Base-by-base conservation (phyloP, 2,888 invertebrate genomes). In the Noctua comes region DNA sequence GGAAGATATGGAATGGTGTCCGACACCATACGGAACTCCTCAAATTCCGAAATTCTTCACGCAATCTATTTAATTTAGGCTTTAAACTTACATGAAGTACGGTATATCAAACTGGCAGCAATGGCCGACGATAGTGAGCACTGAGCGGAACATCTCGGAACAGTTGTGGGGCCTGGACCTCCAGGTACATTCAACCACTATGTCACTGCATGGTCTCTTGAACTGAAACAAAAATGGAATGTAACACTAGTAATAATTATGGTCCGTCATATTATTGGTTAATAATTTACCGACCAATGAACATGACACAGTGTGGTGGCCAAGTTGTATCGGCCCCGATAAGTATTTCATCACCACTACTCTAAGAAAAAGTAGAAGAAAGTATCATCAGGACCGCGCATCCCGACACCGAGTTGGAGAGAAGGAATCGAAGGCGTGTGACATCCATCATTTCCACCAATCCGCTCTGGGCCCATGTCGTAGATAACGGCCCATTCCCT, bases 81-180 rank as follows among this genome's bases (percentile, higher is more conserved):
- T 43, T 43, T 43, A 43, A 43, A 75, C 87, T 86, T 85, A 95
- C 96, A 89, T 93, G 80, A 96, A 96, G 83, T 94, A 93, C 0
- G 89, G 79, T 24, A 95, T 88, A 73, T 96, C 96, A 36, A 96
- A 96, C 68, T 94, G 94, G 74, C 96, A 96, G 86, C 96, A 96
- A 79, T 93, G 91, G 0, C 95, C 95, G 4, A 83, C 79, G 7
- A 92, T 82, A 0, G 95, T 94, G 36, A 89, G 89, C 0, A 94
- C 91, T 0, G 92, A 83, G 31, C 93, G 86, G 68, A 96, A 96
- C 96, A 96, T 95, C 0, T 90, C 81, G 0, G 90, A 86, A 78
- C 96, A 96, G 79, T 94, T 89, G 73, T 94, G 86, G 0, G 71
- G 54, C 18, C 89, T 91, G 0, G 95, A 94, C 21, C 96, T 90